Evolutionary conservation across 2,113 vertebrate genomes (phyloP).

Genomic region (Hypanus sabinus): DNA sequence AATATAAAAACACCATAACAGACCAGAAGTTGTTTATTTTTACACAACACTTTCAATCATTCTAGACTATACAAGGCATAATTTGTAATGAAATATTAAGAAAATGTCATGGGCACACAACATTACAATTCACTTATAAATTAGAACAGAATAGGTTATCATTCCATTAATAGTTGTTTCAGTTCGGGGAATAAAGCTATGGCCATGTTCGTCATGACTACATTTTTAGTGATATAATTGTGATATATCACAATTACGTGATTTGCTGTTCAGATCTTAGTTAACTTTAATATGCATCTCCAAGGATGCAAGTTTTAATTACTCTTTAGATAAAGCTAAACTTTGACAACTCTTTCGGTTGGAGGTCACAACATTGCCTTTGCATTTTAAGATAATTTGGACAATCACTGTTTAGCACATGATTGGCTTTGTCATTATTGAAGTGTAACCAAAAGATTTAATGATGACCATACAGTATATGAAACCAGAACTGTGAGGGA

Average conservation of each 20-base stretch:
- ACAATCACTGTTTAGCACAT: neutral
- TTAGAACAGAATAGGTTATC: neutral
- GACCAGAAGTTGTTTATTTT: neutral
- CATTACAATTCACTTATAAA: neutral
- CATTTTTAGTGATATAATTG: no score
- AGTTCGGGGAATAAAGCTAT: neutral
- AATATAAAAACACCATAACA: neutral
- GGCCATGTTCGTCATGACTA: neutral
- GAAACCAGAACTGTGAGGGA: neutral
- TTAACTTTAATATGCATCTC: neutral
- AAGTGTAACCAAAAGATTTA: neutral
- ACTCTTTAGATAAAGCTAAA: neutral
- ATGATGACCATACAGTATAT: neutral
- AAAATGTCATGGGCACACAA: neutral
- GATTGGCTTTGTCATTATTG: neutral
- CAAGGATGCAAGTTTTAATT: neutral
- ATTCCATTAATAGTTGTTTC: neutral
- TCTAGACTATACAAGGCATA: neutral
- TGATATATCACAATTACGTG: neutral
- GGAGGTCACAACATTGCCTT: neutral
- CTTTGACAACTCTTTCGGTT: neutral
- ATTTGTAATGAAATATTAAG: slow-evolving; percentile 16
- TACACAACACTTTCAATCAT: neutral
- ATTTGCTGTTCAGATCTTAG: neutral
- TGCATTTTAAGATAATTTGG: neutral